Evolutionary conservation across 2,113 vertebrate genomes (phyloP), one percentile per base, ranked within the genome.

Genomic region (Macroglossus sobrinus): DNA sequence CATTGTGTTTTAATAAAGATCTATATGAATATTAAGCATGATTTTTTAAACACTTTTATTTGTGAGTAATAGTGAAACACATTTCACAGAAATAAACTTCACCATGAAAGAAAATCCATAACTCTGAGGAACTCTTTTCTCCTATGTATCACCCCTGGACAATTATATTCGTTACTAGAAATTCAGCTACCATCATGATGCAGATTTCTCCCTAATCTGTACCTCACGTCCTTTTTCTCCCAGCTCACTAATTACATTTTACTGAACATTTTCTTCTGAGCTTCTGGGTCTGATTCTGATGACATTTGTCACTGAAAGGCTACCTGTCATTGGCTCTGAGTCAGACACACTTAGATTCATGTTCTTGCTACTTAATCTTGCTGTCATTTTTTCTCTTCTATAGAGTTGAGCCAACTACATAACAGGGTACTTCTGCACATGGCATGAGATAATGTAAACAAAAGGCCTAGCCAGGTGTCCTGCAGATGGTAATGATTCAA

Each of bases 201-300:
- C 22, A 40, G 13, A 57, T 3, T 7, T 57, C 75, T 53, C n/a
- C 38, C 11, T 40, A 4, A 38, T 6, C 72, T 43, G n/a, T 15
- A n/a, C 9, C 61, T 45, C 5, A 45, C 0, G 19, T 9, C 30
- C 57, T 84, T 28, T 35, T 74, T 22, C 33, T 3, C 63, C 26
- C 3, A 19, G 21, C 15, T 59, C 21, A 4, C 12, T 12, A 12
- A 22, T 7, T 21, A 13, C 0, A 3, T 45, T 64, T 5, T 61
- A 19, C 24, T 35, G 2, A 40, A 5, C 33, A 45, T 8, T 53
- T 50, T 28, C 24, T 28, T 64, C 16, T 9, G 9, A 5, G 18
- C 2, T 63, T 24, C 57, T 75, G n/a, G 16, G 33, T 64, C 30
- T 89, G 69, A 74, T 82, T 64, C 72, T 74, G 45, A 43, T 81